Evolutionary conservation across 2,113 vertebrate species (phyloP).

Genomic region (Anser cygnoides): DNA sequence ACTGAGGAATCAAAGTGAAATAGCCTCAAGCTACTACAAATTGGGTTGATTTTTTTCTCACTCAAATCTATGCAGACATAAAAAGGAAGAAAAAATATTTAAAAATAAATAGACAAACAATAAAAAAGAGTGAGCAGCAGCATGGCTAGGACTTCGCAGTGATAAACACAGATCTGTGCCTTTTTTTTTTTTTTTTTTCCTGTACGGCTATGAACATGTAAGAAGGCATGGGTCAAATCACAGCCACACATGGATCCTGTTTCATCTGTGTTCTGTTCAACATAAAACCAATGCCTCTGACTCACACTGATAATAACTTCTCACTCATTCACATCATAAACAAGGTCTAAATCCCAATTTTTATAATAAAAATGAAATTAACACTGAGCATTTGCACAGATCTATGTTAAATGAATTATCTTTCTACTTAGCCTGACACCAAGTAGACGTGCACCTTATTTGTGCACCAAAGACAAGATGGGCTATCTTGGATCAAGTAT

Average conservation of each 20-base stretch:
- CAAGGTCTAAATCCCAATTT: neutral
- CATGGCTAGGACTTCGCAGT: neutral
- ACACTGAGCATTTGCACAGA: neutral
- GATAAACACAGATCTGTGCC: neutral
- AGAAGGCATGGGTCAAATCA: neutral
- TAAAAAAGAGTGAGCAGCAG: no score
- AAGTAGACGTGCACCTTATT: neutral
- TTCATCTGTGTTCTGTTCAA: neutral
- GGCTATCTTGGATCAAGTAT: neutral
- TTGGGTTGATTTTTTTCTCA: neutral
- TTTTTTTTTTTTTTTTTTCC: neutral
- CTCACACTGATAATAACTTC: neutral
- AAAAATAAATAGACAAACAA: neutral
- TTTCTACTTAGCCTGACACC: neutral
- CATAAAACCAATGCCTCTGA: neutral
- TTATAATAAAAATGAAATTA: neutral
- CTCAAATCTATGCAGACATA: neutral
- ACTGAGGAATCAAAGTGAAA: neutral
- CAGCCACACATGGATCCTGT: accelerated
- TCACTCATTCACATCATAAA: neutral
- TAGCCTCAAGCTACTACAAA: neutral
- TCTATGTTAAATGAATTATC: neutral
- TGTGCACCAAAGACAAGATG: neutral
- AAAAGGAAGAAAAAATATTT: neutral
- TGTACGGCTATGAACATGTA: neutral